A percentile compares a stretch with the other conserved stretches of the same genome.
Conservation (phyloP, 2,113 vertebrate species). For the Mugil cephalus region DNA sequence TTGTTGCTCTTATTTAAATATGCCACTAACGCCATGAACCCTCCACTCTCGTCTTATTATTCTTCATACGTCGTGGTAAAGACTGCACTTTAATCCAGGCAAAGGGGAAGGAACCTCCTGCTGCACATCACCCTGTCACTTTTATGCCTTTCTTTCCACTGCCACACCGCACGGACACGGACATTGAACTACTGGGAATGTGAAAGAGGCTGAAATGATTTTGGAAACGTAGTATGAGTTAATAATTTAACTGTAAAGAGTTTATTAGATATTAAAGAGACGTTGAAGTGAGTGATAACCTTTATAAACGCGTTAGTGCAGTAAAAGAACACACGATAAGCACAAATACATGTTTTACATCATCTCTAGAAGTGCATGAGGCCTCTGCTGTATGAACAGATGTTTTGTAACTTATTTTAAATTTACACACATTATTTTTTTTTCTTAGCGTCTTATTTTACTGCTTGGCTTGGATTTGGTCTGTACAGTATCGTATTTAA, state of each 20-base stretch:
- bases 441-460: neutral
- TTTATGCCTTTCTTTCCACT: conserved; percentile 38
- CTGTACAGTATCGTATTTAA: conserved; percentile 22
- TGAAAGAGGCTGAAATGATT: conserved; percentile 9
- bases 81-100: conserved; percentile 20
- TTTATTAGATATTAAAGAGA: neutral
- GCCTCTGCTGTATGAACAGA: conserved; percentile 16
- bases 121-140: neutral
- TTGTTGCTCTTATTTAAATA: neutral
- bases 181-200: conserved; percentile 14
- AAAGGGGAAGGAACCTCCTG: neutral
- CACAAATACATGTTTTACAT: conserved; percentile 48
- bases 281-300: neutral
- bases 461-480: neutral
- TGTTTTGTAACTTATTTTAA: neutral
- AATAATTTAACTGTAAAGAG: too few relatives aligned
- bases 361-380: conserved; percentile 27
- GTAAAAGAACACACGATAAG: conserved; percentile 25
- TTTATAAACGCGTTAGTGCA: neutral
- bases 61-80: neutral
- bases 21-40: too few relatives aligned
- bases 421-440: neutral
- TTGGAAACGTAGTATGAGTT: neutral
- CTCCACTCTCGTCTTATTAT: neutral
- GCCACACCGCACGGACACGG: conserved; percentile 23